Conservation (phyloP, 1,140 invertebrate genomes). For the Fopius arisanus region DNA sequence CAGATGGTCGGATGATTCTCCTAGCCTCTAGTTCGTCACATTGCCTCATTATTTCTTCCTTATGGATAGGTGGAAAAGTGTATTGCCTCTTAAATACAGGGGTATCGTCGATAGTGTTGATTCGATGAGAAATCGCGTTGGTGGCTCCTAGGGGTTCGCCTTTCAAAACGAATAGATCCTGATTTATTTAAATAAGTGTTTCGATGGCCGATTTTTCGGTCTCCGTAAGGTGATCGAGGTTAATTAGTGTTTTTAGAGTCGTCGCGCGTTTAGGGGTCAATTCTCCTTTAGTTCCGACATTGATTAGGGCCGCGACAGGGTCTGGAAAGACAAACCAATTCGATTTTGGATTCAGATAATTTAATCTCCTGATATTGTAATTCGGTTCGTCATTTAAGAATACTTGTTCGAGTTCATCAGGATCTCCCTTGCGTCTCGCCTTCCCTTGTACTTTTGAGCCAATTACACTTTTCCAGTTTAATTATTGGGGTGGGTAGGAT, state of each 20-base stretch:
- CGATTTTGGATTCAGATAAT: background rate
- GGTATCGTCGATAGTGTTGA: background rate
- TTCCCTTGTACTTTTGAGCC: background rate
- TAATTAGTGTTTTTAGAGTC: background rate
- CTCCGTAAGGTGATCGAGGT: background rate
- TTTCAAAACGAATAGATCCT: background rate
- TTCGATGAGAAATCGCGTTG: background rate
- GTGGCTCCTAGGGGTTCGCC: background rate
- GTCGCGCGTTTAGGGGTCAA: background rate
- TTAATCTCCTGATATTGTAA: background rate
- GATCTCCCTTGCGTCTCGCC: background rate
- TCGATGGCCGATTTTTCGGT: background rate
- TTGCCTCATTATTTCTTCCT: constrained; percentile 15
- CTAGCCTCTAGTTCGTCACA: background rate
- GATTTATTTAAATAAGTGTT: background rate
- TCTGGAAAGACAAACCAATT: background rate
- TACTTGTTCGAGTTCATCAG: background rate
- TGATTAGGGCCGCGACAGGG: background rate
- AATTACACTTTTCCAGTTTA: background rate
- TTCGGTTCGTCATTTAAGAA: background rate
- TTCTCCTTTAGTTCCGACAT: background rate
- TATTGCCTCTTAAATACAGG: constrained; percentile 1
- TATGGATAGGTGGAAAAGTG: constrained; percentile 7
- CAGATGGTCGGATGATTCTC: constrained; percentile 12
- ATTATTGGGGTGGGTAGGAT: background rate